A percentile compares a stretch with the other conserved stretches of the same genome.
Conservation (phyloP, 2,888 invertebrate species). For the Globia sparganii region DNA sequence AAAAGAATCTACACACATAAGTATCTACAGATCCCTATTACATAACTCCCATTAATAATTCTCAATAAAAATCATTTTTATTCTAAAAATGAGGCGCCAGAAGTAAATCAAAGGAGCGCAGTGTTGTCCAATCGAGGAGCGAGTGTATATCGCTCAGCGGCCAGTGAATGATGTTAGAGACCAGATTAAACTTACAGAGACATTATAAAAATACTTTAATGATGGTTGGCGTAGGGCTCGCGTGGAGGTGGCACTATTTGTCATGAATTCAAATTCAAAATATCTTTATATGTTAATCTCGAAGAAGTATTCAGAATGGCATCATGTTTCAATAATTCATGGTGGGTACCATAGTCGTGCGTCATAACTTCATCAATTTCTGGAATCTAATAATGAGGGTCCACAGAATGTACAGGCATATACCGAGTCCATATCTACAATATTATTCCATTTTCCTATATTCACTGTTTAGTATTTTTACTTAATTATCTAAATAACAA, state of each 20-base stretch:
- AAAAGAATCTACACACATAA: background rate
- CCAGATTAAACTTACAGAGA: constrained; percentile 82
- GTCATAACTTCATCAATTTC: background rate
- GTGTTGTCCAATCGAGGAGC: constrained; percentile 51
- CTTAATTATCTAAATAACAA: background rate
- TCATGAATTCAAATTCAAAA: too few species aligned
- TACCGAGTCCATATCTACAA: background rate
- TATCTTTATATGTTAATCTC: too few species aligned
- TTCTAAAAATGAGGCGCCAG: constrained; percentile 54
- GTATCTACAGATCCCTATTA: constrained; percentile 38
- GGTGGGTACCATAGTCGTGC: background rate
- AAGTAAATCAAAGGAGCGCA: constrained; percentile 55
- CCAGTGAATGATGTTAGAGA: constrained; percentile 82
- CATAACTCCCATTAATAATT: constrained; percentile 61
- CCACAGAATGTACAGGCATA: background rate
- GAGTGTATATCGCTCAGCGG: constrained; percentile 84
- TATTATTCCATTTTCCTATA: background rate
- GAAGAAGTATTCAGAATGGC: background rate
- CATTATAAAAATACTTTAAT: constrained; percentile 75
- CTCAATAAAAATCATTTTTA: constrained; percentile 54
- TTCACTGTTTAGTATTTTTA: background rate
- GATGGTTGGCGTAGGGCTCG: constrained; percentile 67
- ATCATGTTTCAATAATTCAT: background rate
- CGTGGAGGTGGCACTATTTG: constrained; percentile 63
- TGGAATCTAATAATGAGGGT: too few species aligned